Evolutionary conservation across 2,113 vertebrate genomes (phyloP), one percentile per base, ranked within the genome.

Genomic region (Nicator chloris): DNA sequence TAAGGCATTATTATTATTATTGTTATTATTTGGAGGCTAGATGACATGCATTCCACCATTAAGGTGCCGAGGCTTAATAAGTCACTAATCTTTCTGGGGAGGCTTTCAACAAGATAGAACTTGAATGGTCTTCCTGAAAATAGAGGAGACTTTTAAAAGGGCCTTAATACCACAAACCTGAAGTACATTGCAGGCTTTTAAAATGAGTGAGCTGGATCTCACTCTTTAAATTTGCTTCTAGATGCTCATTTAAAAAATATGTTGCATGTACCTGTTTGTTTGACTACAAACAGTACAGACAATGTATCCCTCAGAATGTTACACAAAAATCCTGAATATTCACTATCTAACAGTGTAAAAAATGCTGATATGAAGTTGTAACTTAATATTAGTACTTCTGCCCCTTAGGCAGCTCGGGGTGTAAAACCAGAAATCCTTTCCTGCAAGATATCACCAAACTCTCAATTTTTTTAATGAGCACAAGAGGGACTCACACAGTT

Each of bases 231-330:
- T 80, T 76, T 80, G 30, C 27, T 39, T 39, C 14, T 33, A 1
- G n/a, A 65, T 56, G 4, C 4, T 61, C 6, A 51, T 70, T 78
- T 64, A 66, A 79, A 75, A 27, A 60, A 27, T 9, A 23, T 22
- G 10, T 33, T 39, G 19, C 5, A 2, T 12, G 5, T 40, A 20
- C 35, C 11, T 2, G 1, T 33, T n/a, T n/a, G n/a, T n/a, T n/a
- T 40, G 18, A 56, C 9, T 28, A 14, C 23, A 56, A 65, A 37
- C 5, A 26, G 8, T 45, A 69, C 53, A 78, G 28, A 49, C 33
- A 72, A 11, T 13, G 3, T 39, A 61, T 9, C 6, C 10, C 15
- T 77, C 27, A 44, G 57, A 88, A 76, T 26, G 28, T 33, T 35
- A 45, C 3, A 2, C 6, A 60, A 50, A 82, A 69, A 27, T 69